These are phyloP conservation scores for Urocolius indicus DNA, from an alignment of 2,113 vertebrate species.

Conservation along the genomic window DNA sequence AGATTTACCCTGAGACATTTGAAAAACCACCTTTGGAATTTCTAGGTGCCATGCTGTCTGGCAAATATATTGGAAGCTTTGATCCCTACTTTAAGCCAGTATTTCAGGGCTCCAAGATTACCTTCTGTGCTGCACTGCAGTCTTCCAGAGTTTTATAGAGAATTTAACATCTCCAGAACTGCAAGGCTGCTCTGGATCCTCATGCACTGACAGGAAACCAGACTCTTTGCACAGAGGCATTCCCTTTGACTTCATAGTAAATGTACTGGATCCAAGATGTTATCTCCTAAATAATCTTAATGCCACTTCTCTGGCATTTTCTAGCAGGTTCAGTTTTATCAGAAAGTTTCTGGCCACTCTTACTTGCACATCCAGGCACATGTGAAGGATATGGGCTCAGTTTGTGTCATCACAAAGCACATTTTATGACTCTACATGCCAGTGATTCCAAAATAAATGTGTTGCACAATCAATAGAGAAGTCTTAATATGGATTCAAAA, in stretches of 20 bases:
- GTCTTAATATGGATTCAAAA: background rate
- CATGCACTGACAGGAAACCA: background rate
- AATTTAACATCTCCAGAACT: background rate
- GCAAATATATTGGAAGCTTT: background rate
- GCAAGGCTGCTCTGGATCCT: background rate
- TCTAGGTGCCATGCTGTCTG: slow-evolving; percentile 1
- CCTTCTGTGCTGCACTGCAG: background rate
- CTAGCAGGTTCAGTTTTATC: background rate
- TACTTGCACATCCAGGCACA: background rate
- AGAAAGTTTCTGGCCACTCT: background rate
- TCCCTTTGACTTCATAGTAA: background rate
- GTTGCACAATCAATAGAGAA: background rate
- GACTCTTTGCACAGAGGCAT: background rate
- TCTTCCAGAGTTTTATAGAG: background rate
- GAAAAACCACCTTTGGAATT: background rate
- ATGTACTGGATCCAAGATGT: background rate
- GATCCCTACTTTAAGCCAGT: background rate
- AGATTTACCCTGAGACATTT: background rate
- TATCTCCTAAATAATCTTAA: background rate
- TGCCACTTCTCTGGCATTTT: background rate
- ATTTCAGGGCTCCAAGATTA: background rate
- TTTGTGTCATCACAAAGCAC: background rate
- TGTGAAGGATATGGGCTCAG: background rate
- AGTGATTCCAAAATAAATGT: background rate
- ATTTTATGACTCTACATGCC: background rate